Conservation (phyloP, 2,113 vertebrate genomes). For the Hippolais icterina region DNA sequence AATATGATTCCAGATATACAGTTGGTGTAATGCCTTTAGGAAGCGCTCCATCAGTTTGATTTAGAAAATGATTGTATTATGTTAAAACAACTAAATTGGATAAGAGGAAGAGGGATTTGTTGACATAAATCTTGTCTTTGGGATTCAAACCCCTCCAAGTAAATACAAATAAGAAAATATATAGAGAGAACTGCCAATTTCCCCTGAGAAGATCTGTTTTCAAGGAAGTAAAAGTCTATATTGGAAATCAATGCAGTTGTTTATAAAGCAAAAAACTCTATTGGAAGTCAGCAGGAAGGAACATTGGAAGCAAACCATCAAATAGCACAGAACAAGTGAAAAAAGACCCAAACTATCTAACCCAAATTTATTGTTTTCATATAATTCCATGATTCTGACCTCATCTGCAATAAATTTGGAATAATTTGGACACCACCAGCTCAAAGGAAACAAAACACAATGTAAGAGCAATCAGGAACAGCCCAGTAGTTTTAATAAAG, state of each 20-base stretch:
- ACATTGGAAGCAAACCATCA: neutral
- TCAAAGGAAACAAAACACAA: neutral
- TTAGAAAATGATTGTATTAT: slow-evolving; percentile 66
- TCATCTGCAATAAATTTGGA: neutral
- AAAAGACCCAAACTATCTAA: neutral
- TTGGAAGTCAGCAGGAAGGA: slow-evolving; percentile 2
- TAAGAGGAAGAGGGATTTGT: slow-evolving; percentile 46
- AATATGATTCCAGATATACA: slow-evolving; percentile 62
- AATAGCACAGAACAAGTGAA: neutral
- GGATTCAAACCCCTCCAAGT: slow-evolving; percentile 10
- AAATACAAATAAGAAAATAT: slow-evolving; percentile 50
- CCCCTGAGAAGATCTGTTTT: neutral
- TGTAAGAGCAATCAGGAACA: neutral
- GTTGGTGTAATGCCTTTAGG: slow-evolving; percentile 63
- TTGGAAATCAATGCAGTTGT: slow-evolving; percentile 40
- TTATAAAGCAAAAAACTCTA: slow-evolving; percentile 30
- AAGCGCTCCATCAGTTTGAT: slow-evolving; percentile 55
- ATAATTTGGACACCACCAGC: neutral
- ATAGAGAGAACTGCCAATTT: slow-evolving; percentile 3
- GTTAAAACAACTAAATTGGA: slow-evolving; percentile 60
- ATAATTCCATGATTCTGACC: neutral
- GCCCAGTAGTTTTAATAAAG: neutral
- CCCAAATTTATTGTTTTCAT: neutral
- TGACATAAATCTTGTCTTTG: slow-evolving; percentile 50
- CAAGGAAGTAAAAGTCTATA: slow-evolving; percentile 6